Evolutionary conservation across 2,888 invertebrate genomes (phyloP).

Genomic region (Pandemis corylana): DNA sequence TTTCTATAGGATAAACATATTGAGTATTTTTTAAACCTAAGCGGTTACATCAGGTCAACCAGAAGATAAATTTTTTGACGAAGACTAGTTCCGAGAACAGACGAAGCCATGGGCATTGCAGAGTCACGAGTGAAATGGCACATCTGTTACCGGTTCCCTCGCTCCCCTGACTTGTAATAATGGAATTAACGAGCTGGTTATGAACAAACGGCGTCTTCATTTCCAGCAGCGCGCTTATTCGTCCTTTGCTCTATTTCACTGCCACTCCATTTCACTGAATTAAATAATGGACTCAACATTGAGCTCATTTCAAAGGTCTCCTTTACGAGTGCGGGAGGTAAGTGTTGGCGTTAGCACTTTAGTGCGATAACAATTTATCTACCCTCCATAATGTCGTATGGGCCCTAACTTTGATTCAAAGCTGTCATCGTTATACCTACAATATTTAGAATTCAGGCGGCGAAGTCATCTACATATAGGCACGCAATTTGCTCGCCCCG

Average conservation of each 20-base stretch:
- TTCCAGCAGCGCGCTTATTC: conserved; percentile 78
- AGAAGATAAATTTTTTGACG: conserved; percentile 18
- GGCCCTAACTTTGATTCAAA: conserved; percentile 18
- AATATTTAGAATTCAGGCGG: conserved; percentile 22
- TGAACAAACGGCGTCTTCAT: conserved; percentile 84
- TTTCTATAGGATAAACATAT: too few species aligned
- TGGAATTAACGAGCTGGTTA: conserved; percentile 84
- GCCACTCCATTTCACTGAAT: conserved; percentile 79
- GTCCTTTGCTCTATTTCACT: conserved; percentile 79
- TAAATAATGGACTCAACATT: conserved; percentile 78
- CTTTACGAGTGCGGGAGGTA: conserved; percentile 64
- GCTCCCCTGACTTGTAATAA: conserved; percentile 82
- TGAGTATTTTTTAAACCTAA: background rate
- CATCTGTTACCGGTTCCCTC: conserved; percentile 79
- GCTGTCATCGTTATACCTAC: conserved; percentile 15
- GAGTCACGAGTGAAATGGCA: conserved; percentile 72
- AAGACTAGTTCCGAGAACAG: conserved; percentile 22
- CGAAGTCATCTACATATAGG: conserved; percentile 35
- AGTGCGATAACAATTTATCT: conserved; percentile 45
- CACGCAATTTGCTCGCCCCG: conserved; percentile 24
- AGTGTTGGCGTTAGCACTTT: conserved; percentile 66
- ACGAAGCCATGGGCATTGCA: conserved; percentile 44
- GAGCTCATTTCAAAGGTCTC: conserved; percentile 68
- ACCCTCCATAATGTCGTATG: conserved; percentile 15
- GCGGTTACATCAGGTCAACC: background rate